Evolutionary conservation across 2,888 invertebrate species (phyloP).

Genomic region (Lucinisca nassula): DNA sequence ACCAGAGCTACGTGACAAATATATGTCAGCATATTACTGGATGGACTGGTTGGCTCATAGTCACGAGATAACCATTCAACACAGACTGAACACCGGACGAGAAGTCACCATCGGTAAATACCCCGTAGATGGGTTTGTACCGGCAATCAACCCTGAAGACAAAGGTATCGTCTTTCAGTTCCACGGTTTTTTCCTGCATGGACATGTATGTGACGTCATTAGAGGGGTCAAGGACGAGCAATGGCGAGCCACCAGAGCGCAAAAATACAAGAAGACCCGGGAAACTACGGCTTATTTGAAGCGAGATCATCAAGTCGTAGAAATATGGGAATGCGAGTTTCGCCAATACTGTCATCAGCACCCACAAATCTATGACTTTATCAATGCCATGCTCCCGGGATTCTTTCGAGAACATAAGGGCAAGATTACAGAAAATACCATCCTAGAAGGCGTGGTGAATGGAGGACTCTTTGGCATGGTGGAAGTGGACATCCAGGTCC

Average conservation of each 20-base stretch:
- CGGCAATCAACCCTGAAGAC: background rate
- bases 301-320: conserved; percentile 31
- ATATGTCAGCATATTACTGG: too few relatives aligned
- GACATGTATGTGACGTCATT: conserved; percentile 37
- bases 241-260: conserved; percentile 22
- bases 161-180: conserved; percentile 36
- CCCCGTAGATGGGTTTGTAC: conserved; percentile 30
- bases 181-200: conserved; percentile 49
- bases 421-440: too few relatives aligned
- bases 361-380: too few relatives aligned
- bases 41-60: too few relatives aligned
- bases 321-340: conserved; percentile 57
- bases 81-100: too few relatives aligned
- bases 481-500: conserved; percentile 30
- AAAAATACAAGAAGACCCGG: conserved; percentile 4
- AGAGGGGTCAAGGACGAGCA: conserved; percentile 37
- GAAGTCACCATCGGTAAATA: conserved; percentile 23
- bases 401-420: too few relatives aligned
- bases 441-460: background rate
- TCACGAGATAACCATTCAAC: too few relatives aligned
- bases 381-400: too few relatives aligned
- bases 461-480: conserved; percentile 27
- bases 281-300: conserved; percentile 5
- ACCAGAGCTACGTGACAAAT: too few relatives aligned
- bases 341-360: too few relatives aligned